Evolutionary conservation across 2,888 invertebrate genomes (phyloP), one percentile per base, ranked within the genome.

Genomic region (Schizaphis graminum): DNA sequence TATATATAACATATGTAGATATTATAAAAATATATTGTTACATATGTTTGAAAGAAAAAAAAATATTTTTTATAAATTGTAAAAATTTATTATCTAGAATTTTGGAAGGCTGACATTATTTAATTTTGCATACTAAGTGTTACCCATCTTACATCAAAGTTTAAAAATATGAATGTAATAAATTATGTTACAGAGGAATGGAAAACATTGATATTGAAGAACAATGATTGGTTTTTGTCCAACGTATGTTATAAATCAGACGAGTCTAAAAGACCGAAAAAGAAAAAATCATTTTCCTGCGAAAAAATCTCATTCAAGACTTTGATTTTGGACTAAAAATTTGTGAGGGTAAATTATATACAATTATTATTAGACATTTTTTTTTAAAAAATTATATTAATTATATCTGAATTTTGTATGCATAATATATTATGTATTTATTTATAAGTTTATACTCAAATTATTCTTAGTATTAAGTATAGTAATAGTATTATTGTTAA

Each of bases 311-410:
- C 95, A 1, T 95, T 95, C 89, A 95, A 95, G 67, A 95, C 95
- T 67, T 95, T 95, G 87, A 91, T 94, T 91, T 95, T 95, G 47
- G 95, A 95, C 89, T 95, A 93, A 95, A 95, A 41, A 88, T 35
- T 77, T 77, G 77, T 35, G 35, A 21, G 2, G 35, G 56, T 35
- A 88, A 88, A 88, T 88, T 24, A 41, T 88, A 16, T 47, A 1
- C 47, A 28, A 86, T 86, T n/a, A 86, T 13, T 86, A 47, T 86
- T 13, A 28, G 1, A 47, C 26, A 44, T 28, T 28, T 28, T 28
- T 47, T 28, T 86, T 44, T 28, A 2, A 11, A 28, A 67, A 44
- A 26, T 86, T 28, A 28, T 16, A 35, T 77, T 21, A 35, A 35
- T 41, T 35, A 35, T 77, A 8, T 77, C 8, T 35, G 16, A 77